Base-by-base conservation (phyloP, 2,888 invertebrate species). In the Patella depressa region DNA sequence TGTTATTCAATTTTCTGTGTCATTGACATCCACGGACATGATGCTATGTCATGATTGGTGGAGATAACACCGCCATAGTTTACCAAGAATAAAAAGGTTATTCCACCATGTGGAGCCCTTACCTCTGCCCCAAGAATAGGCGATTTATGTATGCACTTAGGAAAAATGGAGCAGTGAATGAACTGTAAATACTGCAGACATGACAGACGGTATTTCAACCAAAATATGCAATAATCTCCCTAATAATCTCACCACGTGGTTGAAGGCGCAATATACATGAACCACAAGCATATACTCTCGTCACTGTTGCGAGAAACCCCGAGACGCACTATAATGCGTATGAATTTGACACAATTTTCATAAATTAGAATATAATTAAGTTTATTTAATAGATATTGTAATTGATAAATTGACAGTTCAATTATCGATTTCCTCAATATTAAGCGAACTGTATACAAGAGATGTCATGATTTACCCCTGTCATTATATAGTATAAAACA, bases 51-150 rank as follows among this genome's bases (percentile, higher is more conserved):
- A 45, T 45, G 45, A 45, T 45, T 45, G 45, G 45, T 45, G 45
- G 45, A 19, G 24, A 65, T 14, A 65, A 65, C 53, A 75, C 70
- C 75, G 75, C 75, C 75, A 75, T 75, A 75, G 75, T 75, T 75
- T 75, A 54, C 53, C 17, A 29, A 15, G 54, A 75, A 75, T 70
- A 75, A 29, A 71, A 70, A 54, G 71, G 34, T 53, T 75, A 71
- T 70, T 70, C 55, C 75, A 75, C 70, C 75, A 75, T 75, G 75
- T 75, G 75, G 75, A 75, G 70, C 53, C 71, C 69, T 75, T 75
- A 70, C 54, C 75, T 70, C 70, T 53, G 75, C 55, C 65, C 24
- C 65, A 24, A 24, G 14, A 24, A 14, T 24, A 65, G 24, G 19
- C 24, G 19, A 65, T 24, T 24, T 24, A 24, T 14, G 24, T 24